A percentile compares a stretch with the other conserved stretches of the same genome.
phyloP scores from a whole-genome alignment of 2,113 vertebrate species.

The Crypturellus undulatus region DNA sequence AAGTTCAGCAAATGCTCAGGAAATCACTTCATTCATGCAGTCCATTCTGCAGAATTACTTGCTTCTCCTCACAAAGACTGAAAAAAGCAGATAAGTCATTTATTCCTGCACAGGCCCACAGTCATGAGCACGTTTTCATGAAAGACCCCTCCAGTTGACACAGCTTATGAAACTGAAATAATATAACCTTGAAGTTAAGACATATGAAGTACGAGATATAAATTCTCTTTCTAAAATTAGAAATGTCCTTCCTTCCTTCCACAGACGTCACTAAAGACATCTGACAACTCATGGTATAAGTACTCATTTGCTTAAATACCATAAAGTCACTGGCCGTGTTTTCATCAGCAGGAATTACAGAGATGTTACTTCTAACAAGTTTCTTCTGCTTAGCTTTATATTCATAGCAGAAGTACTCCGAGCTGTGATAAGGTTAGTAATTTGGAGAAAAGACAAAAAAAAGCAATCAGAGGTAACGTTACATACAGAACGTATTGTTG shows the following conservation, averaged over 20 bases:
- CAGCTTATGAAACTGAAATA: not conserved
- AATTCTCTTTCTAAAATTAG: not conserved
- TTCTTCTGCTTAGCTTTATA: not conserved
- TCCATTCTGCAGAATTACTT: not conserved
- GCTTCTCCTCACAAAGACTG: not conserved
- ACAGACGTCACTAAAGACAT: not conserved
- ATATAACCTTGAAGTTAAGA: not conserved
- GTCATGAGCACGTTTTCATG: not conserved
- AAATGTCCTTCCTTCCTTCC: not conserved
- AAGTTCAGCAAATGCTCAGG: slow-evolving; percentile 25
- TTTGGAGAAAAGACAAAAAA: not conserved
- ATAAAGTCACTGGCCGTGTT: not conserved
- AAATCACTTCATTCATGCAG: slow-evolving; percentile 26
- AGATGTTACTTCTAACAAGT: not conserved
- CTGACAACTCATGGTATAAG: not conserved
- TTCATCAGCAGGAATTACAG: not conserved
- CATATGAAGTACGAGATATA: not conserved
- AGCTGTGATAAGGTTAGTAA: not conserved
- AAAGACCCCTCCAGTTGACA: not conserved
- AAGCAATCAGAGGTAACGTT: not conserved
- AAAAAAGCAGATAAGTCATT: not conserved
- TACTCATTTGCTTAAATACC: not conserved
- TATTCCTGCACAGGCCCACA: not conserved
- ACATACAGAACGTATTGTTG: not conserved
- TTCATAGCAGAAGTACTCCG: not conserved